Conservation (phyloP, 2,888 invertebrate species). For the Clitarchus hookeri region DNA sequence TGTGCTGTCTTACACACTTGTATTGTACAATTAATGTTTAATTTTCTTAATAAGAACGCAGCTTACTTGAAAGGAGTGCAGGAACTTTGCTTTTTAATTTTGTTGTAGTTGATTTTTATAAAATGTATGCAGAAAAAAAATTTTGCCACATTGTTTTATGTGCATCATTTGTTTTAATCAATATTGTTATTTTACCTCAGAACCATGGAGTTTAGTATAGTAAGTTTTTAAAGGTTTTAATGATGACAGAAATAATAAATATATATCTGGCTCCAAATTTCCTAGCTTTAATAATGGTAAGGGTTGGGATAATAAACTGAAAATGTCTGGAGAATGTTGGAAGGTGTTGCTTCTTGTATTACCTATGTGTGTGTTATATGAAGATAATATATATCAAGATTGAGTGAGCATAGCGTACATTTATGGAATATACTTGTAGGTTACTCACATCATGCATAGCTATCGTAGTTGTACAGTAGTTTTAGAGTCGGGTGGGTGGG, state of each 20-base stretch:
- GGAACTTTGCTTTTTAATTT: no score
- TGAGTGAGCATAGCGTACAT: background rate
- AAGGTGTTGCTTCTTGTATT: background rate
- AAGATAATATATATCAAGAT: background rate
- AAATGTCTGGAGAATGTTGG: background rate
- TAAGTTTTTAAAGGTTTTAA: background rate
- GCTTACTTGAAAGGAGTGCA: no score
- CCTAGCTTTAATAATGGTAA: conserved; percentile 7
- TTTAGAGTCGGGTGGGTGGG: background rate
- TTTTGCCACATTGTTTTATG: background rate
- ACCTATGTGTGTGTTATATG: conserved; percentile 14
- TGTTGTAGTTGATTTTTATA: no score
- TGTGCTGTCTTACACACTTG: no score
- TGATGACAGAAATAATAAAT: background rate
- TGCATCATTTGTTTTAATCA: background rate
- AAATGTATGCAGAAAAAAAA: no score
- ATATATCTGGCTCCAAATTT: background rate
- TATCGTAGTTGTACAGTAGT: background rate
- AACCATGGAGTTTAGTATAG: background rate
- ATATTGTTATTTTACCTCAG: background rate
- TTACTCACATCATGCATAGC: background rate
- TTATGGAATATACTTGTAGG: background rate
- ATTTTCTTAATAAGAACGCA: no score
- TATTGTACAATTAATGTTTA: no score
- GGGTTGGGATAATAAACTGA: conserved; percentile 3